These are phyloP conservation scores for Hippocampus barbouri DNA, from an alignment of 2,113 vertebrate species.

Conservation along the genomic window DNA sequence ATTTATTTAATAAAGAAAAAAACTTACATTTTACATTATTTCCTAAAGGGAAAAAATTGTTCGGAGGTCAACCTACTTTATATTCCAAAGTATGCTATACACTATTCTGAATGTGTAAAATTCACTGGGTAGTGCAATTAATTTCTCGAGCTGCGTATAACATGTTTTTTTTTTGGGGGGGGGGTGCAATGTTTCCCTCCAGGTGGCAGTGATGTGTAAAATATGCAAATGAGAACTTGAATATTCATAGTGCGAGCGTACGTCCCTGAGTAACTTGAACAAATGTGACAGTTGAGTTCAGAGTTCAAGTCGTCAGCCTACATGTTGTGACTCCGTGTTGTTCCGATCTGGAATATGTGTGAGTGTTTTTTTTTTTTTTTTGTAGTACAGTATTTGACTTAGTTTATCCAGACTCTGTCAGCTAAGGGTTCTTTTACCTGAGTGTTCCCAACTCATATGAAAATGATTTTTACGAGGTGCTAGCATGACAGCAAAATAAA, in stretches of 20 bases:
- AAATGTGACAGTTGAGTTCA: background rate
- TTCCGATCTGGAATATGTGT: background rate
- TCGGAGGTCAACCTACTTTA: background rate
- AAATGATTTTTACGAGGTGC: slow-evolving; percentile 39
- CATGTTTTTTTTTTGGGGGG: background rate
- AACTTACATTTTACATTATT: background rate
- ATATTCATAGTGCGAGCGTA: background rate
- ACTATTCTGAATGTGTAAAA: background rate
- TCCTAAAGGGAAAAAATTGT: background rate
- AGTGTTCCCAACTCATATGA: slow-evolving; percentile 38
- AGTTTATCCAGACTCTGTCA: slow-evolving; percentile 20
- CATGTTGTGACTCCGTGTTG: background rate
- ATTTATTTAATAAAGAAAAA: background rate
- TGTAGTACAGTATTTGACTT: background rate
- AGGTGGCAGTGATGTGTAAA: slow-evolving; percentile 21
- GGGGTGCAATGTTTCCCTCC: background rate
- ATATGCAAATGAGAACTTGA: slow-evolving; percentile 17
- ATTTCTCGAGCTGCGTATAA: slow-evolving; percentile 4
- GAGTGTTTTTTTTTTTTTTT: background rate
- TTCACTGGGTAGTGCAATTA: background rate
- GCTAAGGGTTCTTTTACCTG: slow-evolving; percentile 15
- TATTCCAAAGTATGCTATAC: background rate
- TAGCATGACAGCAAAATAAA: slow-evolving; percentile 36
- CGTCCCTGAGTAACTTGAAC: background rate
- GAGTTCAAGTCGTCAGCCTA: background rate